Evolutionary conservation across 23 tunicate species (phyloP), one percentile per base, ranked within the genome.

Genomic region (Botrylloides violaceus): DNA sequence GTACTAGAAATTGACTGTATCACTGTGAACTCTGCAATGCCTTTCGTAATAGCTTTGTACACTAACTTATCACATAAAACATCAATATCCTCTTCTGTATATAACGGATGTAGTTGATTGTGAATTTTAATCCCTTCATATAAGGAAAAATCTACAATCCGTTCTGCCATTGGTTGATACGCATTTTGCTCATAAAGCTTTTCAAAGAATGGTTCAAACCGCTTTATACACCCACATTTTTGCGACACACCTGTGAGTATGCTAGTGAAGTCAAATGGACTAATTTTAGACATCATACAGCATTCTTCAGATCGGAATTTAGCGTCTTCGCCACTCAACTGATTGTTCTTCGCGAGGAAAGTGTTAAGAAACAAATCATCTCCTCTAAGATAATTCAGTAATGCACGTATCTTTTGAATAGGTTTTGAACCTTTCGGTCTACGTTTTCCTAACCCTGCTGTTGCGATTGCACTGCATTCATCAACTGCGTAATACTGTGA

Each of bases 331-430:
- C 26, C 29, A 5, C 22, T 26, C 0, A 56, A 23, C 30, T 1
- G 36, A 25, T 68, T 68, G 58, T 68, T 43, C 9, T 22, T 36
- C 2, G 12, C 37, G 32, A 22, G 1, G 29, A 68, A 38, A 20
- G 27, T 43, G 26, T 68, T 68, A 43, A 87, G 49, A 23, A 87
- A 49, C 49, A 87, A 39, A 3, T 79, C 85, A 59, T 87, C 95
- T 15, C 95, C 95, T 12, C 95, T 81, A 38, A 87, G 68, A 64
- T 87, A 87, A 62, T 75, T 32, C 71, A 87, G 33, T 29, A 84
- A 72, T 4, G 85, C 12, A 7, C 53, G 9, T 7, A 43, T 43
- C 15, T 43, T 43, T 15, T 43, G 53, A 43, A 43, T 43, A 9
- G 53, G 53, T 15, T 15, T 43, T 9, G 53, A 9, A 15, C 53